Evolutionary conservation across 2,888 invertebrate species (phyloP).

Genomic region (Ryuthela nishihirai): DNA sequence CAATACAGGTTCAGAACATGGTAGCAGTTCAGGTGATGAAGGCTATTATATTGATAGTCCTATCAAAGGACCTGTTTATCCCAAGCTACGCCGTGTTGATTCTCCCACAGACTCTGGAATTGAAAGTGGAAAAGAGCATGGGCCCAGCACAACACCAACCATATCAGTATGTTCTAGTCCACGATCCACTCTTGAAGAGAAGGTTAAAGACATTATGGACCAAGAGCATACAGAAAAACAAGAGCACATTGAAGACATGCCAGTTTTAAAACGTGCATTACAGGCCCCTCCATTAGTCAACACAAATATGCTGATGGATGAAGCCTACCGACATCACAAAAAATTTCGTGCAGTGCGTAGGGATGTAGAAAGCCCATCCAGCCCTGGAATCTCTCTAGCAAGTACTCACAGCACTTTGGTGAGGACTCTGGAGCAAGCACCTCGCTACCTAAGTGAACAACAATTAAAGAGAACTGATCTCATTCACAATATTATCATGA

Average conservation of each 20-base stretch:
- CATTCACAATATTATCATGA: constrained; percentile 87
- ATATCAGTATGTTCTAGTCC: constrained; percentile 50
- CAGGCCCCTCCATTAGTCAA: constrained; percentile 89
- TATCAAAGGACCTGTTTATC: constrained; percentile 33
- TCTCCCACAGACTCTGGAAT: constrained; percentile 92
- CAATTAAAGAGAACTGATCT: constrained; percentile 88
- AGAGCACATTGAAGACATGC: constrained; percentile 75
- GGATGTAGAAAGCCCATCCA: constrained; percentile 40
- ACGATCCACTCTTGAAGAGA: constrained; percentile 55
- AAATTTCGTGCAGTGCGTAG: constrained; percentile 65
- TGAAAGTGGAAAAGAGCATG: constrained; percentile 85
- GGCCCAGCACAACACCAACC: constrained; percentile 48
- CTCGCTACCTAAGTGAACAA: constrained; percentile 80
- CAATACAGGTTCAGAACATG: constrained; percentile 51
- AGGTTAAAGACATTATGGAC: constrained; percentile 60
- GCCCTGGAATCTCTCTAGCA: constrained; percentile 37
- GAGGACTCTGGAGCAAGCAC: constrained; percentile 86
- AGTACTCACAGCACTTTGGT: constrained; percentile 67
- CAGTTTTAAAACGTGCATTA: constrained; percentile 83
- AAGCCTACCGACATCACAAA: constrained; percentile 92
- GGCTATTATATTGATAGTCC: constrained; percentile 40
- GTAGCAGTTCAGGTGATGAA: constrained; percentile 67
- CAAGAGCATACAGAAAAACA: constrained; percentile 52
- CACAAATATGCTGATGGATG: constrained; percentile 81
- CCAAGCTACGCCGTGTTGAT: constrained; percentile 57